phyloP scores from a whole-genome alignment of 2,113 vertebrate genomes.

The Ammodytes marinus region DNA sequence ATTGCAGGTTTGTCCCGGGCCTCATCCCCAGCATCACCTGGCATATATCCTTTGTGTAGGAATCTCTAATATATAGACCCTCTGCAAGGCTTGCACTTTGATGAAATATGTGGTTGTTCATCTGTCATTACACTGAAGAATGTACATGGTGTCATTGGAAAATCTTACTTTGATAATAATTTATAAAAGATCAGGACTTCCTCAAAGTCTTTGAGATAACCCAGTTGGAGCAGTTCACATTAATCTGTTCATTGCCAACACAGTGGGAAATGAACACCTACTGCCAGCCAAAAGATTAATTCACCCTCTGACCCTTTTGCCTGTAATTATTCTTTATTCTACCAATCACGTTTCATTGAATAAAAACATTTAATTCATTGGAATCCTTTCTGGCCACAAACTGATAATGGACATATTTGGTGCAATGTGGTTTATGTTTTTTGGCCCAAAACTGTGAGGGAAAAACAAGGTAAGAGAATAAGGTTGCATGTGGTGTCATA shows the following conservation, averaged over 20 bases:
- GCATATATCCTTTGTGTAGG: background rate
- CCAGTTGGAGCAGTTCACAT: background rate
- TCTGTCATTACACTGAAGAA: background rate
- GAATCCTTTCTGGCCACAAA: background rate
- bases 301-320: background rate
- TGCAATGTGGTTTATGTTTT: background rate
- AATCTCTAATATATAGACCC: conserved; percentile 1
- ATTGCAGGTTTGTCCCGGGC: conserved; percentile 22
- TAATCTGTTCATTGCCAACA: background rate
- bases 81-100: background rate
- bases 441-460: background rate
- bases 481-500: background rate
- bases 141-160: background rate
- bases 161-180: background rate
- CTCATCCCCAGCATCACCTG: background rate
- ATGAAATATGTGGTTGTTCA: background rate
- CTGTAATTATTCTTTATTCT: background rate
- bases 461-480: background rate
- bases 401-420: background rate
- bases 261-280: background rate
- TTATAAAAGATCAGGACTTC: background rate
- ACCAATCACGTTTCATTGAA: background rate
- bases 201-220: background rate
- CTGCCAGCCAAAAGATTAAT: background rate
- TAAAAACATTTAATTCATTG: background rate